Evolutionary conservation across 2,888 invertebrate genomes (phyloP), one percentile per base, ranked within the genome.

Genomic region (Dermolepida albohirtum): DNA sequence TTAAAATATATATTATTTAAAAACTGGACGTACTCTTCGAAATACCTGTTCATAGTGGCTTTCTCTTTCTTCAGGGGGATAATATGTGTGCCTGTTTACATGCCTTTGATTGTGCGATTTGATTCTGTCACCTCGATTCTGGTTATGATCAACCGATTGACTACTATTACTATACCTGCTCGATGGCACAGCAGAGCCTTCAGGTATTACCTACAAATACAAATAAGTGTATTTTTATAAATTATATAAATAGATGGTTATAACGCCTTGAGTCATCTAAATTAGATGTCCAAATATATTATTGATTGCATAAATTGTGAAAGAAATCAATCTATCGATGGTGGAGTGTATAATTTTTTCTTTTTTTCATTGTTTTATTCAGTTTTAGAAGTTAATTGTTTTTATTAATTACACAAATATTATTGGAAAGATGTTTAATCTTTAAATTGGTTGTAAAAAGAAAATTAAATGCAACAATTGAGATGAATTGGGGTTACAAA

Each of bases 41-140:
- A 79, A 77, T 70, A 82, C 80, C 70, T 83, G 81, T 69, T 86
- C 85, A 71, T 85, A 85, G 62, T 82, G 77, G 73, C 82, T 83
- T 71, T 87, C 86, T 65, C 84, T 78, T 49, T 87, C 87, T 47
- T 88, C 88, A 2, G 84, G 79, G 1, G 87, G 87, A 76, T 89
- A 89, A 66, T 86, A 86, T 0, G 88, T 87, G 65, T 87, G 86
- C 54, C 89, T 80, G 75, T 87, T 86, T 14, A 84, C 84, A 77
- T 89, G 87, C 49, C 86, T 80, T 44, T 87, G 85, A 75, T 89
- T 88, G 16, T 68, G 64, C 5, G 79, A 77, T 69, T 81, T 78
- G 68, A 75, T 71, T 29, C 74, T 63, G 14, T 76, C 74, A 41
- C 74, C 75, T 47, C 82, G 74, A 51, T 79, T 78, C 16, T 76